Evolutionary conservation across 2,113 vertebrate species (phyloP).

Genomic region (Oryzias woworae): DNA sequence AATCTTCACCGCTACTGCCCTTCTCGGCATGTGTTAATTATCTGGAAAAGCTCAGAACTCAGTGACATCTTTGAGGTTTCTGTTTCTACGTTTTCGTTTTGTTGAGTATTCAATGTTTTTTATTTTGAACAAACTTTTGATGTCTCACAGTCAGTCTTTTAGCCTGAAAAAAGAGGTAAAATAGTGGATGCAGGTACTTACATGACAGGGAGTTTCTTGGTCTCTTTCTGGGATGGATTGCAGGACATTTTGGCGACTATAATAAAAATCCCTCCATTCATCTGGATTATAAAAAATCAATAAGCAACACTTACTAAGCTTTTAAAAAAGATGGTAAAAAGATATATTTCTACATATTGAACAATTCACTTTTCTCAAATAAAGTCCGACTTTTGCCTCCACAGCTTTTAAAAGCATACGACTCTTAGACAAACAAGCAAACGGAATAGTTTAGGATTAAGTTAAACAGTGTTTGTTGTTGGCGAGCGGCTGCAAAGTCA

Average conservation of each 20-base stretch:
- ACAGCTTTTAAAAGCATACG: too few relatives aligned
- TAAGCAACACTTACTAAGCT: not conserved
- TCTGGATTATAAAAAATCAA: slow-evolving; percentile 69
- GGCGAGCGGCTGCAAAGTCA: slow-evolving; percentile 3
- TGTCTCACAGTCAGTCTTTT: too few relatives aligned
- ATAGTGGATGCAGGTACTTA: slow-evolving; percentile 75
- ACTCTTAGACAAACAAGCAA: too few relatives aligned
- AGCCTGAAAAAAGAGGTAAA: not conserved
- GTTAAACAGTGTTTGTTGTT: not conserved
- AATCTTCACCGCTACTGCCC: too few relatives aligned
- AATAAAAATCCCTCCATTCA: slow-evolving; percentile 93
- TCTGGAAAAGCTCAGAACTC: too few relatives aligned
- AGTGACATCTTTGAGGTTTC: too few relatives aligned
- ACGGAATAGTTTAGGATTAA: not conserved
- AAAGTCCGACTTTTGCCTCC: too few relatives aligned
- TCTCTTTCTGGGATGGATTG: slow-evolving; percentile 91
- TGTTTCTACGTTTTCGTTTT: too few relatives aligned
- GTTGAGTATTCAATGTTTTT: too few relatives aligned
- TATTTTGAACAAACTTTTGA: too few relatives aligned
- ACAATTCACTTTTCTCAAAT: too few relatives aligned
- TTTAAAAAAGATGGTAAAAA: slow-evolving; percentile 9
- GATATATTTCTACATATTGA: not conserved
- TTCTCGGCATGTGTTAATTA: too few relatives aligned
- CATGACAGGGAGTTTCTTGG: slow-evolving; percentile 93
- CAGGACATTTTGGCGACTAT: slow-evolving; percentile 91